Percentiles rank a stretch among this genome's conserved stretches.
These are phyloP conservation scores for Limulus polyphemus DNA, from an alignment of 2,888 invertebrate genomes.

Conservation along the genomic window DNA sequence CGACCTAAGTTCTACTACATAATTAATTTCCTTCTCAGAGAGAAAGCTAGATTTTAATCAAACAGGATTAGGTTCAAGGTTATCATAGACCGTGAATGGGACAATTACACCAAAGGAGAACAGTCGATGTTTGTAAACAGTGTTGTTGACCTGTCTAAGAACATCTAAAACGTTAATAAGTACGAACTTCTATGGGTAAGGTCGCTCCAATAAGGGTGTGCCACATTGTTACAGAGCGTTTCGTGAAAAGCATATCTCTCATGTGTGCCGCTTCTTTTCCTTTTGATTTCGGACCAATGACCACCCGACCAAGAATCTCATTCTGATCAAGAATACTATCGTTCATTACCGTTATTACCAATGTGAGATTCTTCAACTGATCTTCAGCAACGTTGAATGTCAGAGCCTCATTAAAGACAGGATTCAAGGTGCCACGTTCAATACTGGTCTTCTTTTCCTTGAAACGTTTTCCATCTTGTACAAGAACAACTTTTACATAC, in stretches of 20 bases:
- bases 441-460: slow-evolving; percentile 44
- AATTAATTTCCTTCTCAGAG: too few species aligned
- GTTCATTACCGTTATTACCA: slow-evolving; percentile 50
- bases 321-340: slow-evolving; percentile 46
- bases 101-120: too few species aligned
- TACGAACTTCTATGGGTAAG: too few species aligned
- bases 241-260: background rate
- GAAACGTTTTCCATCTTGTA: slow-evolving; percentile 39
- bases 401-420: slow-evolving; percentile 45
- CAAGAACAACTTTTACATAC: slow-evolving; percentile 42
- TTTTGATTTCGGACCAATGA: slow-evolving; percentile 39
- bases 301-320: slow-evolving; percentile 45
- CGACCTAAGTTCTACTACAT: too few species aligned
- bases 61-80: too few species aligned
- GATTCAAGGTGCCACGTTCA: slow-evolving; percentile 41
- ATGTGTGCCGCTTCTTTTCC: background rate
- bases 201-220: too few species aligned
- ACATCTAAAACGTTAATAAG: too few species aligned
- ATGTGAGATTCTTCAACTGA: slow-evolving; percentile 43
- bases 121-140: too few species aligned
- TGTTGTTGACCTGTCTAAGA: too few species aligned
- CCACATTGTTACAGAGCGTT: slow-evolving; percentile 2
- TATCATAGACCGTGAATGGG: too few species aligned
- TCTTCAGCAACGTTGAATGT: slow-evolving; percentile 44
- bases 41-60: too few species aligned